Percentiles rank a stretch among this genome's conserved stretches.
phyloP scores from a whole-genome alignment of 2,888 invertebrate genomes.

The Cerceris rybyensis region DNA sequence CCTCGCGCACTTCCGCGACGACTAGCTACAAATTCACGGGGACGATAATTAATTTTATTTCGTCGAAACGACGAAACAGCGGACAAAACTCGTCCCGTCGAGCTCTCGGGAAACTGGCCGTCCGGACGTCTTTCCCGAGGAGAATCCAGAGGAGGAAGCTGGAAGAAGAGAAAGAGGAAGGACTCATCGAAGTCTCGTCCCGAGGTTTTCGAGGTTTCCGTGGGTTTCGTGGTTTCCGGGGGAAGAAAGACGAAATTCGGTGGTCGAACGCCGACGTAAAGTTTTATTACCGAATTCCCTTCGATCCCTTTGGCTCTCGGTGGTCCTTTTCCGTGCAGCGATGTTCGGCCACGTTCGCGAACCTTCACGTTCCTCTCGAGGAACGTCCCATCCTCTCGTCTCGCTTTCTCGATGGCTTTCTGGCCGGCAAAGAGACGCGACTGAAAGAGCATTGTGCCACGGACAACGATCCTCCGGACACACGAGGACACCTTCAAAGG shows the following conservation, averaged over 20 bases:
- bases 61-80: background rate
- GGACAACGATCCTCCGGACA: slow-evolving; percentile 40
- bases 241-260: slow-evolving; percentile 6
- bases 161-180: background rate
- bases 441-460: slow-evolving; percentile 40
- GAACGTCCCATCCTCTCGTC: slow-evolving; percentile 13
- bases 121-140: background rate
- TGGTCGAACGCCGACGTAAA: slow-evolving; percentile 50
- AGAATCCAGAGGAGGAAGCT: background rate
- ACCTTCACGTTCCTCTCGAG: slow-evolving; percentile 5
- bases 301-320: no score
- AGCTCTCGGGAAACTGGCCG: background rate
- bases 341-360: no score
- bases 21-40: slow-evolving; percentile 23
- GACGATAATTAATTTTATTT: slow-evolving; percentile 28
- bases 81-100: background rate
- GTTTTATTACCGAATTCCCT: slow-evolving; percentile 57
- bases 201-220: background rate
- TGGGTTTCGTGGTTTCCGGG: slow-evolving; percentile 35
- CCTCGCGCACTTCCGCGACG: background rate
- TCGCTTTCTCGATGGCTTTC: slow-evolving; percentile 8
- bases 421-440: slow-evolving; percentile 20
- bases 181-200: background rate
- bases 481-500: slow-evolving; percentile 25
- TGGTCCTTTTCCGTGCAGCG: no score